These are phyloP conservation scores for Alaudala cheleensis DNA, from an alignment of 2,113 vertebrate species.

Conservation along the genomic window DNA sequence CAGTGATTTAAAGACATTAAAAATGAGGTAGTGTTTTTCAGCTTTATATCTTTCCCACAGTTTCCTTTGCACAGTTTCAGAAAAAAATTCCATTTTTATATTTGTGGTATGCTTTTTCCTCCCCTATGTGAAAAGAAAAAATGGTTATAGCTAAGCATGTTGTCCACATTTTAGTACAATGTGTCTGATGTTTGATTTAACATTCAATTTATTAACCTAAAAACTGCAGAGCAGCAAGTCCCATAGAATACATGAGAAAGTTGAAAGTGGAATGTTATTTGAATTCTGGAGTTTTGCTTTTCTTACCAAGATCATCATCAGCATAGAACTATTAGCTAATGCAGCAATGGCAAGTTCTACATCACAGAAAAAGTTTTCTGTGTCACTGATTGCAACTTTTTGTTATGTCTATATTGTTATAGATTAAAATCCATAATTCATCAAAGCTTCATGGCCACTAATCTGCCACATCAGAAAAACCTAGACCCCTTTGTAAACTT, in stretches of 20 bases:
- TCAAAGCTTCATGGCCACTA: neutral
- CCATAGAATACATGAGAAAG: neutral
- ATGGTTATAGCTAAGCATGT: neutral
- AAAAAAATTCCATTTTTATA: neutral
- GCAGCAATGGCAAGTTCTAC: neutral
- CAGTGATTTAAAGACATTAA: conserved; percentile 73
- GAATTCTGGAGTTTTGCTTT: neutral
- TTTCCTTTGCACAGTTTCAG: neutral
- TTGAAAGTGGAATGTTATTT: neutral
- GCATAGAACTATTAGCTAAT: neutral
- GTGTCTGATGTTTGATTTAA: neutral
- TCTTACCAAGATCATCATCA: neutral
- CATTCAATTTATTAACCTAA: neutral
- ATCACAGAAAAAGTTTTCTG: neutral
- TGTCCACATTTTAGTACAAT: neutral
- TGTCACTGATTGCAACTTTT: neutral
- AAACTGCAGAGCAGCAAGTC: neutral
- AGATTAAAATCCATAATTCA: neutral
- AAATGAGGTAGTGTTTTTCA: neutral
- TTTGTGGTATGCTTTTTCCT: neutral
- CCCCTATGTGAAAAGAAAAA: neutral
- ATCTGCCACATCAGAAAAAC: neutral
- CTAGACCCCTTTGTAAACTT: neutral
- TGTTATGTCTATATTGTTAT: neutral
- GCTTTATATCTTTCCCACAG: neutral